Evolutionary conservation across 2,888 invertebrate species (phyloP), one percentile per base, ranked within the genome.

Genomic region (Sinodicranocentrus sp.): DNA sequence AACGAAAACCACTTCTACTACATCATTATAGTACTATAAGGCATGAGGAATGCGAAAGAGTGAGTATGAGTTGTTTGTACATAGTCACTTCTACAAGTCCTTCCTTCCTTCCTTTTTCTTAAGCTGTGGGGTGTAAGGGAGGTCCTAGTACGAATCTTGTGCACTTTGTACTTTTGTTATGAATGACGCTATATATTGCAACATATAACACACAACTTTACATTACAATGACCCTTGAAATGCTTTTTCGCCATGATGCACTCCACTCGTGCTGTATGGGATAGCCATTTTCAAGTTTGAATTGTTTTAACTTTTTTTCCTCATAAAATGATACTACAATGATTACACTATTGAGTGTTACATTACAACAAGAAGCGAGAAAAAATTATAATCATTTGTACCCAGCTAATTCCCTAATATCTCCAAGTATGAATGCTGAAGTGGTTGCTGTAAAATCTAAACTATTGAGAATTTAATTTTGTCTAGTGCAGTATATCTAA

Each of bases 1-100:
- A 73, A 73, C 72, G 72, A 73, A 73, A 73, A 73, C 72, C 72
- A 73, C 72, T 73, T 73, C 19, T 61, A 39, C 71, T 33, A 3
- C 28, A 28, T 39, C 13, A 39, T n/a, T 39, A 44, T 33, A 19
- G 26, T 13, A 10, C 61, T n/a, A 26, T 13, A 23, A n/a, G 2
- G 25, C 26, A n/a, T n/a, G n/a, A n/a, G n/a, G n/a, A n/a, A n/a
- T n/a, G 33, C 33, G 33, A 19, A 68, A 25, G 19, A 68, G 21
- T 67, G 23, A 54, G 10, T 19, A 63, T 67, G 21, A 39, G 23
- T 25, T n/a, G 17, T 68, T 48, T 68, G 25, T 68, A 48, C 15
- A 21, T 17, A 52, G 19, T 54, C 19, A 71, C 28, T 71, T 21
- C 39, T 57, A 5, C 33, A 25, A 61, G 26, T 73, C 25, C 72